A percentile compares a stretch with the other conserved stretches of the same genome.
These are phyloP conservation scores for Drosophila sechellia DNA, from an alignment of 1,140 invertebrate species.

Conservation along the genomic window DNA sequence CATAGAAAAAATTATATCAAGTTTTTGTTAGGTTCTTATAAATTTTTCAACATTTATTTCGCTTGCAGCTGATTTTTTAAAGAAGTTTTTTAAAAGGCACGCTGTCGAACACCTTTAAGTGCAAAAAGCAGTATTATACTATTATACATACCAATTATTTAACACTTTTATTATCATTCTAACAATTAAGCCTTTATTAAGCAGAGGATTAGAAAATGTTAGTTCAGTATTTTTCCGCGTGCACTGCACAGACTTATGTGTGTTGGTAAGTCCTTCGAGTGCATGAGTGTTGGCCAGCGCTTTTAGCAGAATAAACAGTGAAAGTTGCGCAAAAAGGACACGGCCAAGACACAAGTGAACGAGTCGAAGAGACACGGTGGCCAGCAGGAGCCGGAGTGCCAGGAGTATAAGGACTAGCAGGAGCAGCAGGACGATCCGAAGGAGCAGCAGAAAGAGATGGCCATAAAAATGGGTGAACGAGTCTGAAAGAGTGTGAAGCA, in stretches of 20 bases:
- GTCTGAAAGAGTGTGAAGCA: slow-evolving; percentile 58
- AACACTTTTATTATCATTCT: no score
- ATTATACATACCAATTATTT: no score
- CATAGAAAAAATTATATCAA: no score
- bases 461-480: slow-evolving; percentile 31
- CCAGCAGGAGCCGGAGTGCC: background rate
- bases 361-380: slow-evolving; percentile 25
- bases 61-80: no score
- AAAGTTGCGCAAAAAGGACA: slow-evolving; percentile 81
- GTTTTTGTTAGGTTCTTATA: no score
- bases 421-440: background rate
- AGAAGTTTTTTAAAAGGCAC: no score
- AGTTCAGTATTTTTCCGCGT: background rate
- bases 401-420: background rate
- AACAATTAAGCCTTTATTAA: no score
- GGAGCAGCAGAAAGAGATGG: slow-evolving; percentile 26
- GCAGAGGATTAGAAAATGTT: no score
- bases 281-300: slow-evolving; percentile 80
- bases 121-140: no score
- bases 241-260: slow-evolving; percentile 20
- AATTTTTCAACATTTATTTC: no score
- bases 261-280: slow-evolving; percentile 59
- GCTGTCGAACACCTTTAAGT: no score
- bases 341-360: slow-evolving; percentile 64
- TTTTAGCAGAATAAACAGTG: slow-evolving; percentile 83